Conservation (phyloP, 2,113 vertebrate genomes). For the Tupaia tana region DNA sequence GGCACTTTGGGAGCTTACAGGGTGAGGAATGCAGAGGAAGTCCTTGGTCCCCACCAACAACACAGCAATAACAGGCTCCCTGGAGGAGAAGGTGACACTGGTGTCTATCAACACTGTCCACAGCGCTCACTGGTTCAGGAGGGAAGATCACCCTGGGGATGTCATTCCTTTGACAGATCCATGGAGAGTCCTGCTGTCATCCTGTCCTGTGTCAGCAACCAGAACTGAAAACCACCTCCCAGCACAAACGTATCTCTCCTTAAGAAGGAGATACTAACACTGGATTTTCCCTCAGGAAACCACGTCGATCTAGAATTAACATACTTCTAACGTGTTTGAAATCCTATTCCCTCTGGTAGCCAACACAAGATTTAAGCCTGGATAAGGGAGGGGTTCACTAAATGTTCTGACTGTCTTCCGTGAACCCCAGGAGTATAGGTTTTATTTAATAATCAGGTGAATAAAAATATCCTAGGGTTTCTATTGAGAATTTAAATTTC, state of each 20-base stretch:
- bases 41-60: neutral
- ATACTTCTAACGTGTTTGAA: neutral
- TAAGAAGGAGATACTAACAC: neutral
- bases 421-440: neutral
- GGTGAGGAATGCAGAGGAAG: neutral
- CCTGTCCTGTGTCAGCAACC: neutral
- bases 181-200: neutral
- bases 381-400: neutral
- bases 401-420: neutral
- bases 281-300: neutral
- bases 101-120: neutral
- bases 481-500: constrained; percentile 28
- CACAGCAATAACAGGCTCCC: neutral
- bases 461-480: neutral
- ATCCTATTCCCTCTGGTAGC: neutral
- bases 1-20: fast-evolving
- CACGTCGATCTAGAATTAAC: neutral
- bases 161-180: no score
- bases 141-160: neutral
- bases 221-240: neutral
- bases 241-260: neutral
- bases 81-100: no score
- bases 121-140: neutral
- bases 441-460: constrained; percentile 28
- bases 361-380: neutral